Conservation (phyloP, 2,113 vertebrate species). For the Micronycteris hirsuta region DNA sequence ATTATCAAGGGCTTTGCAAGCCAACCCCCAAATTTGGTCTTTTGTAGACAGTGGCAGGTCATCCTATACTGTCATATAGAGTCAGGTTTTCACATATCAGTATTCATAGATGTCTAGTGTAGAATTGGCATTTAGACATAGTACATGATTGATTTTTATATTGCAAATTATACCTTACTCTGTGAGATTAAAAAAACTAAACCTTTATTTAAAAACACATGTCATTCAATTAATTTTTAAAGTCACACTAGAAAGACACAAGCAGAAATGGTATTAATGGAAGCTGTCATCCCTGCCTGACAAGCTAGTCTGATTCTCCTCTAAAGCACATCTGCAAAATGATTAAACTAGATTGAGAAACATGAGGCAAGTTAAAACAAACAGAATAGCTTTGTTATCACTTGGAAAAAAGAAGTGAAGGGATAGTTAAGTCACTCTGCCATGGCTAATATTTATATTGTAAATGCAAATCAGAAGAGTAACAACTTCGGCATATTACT, state of each 20-base stretch:
- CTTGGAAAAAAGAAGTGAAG: slow-evolving; percentile 53
- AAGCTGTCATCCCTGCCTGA: not conserved
- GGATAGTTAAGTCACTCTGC: not conserved
- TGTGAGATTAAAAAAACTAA: not conserved
- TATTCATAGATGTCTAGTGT: not conserved
- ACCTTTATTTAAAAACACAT: not conserved
- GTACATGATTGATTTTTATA: not conserved
- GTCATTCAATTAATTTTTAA: not conserved
- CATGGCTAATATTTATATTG: not conserved
- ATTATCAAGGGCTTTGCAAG: not conserved
- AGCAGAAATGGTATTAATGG: fast-evolving
- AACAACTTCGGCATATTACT: not conserved
- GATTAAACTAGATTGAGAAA: slow-evolving; percentile 63
- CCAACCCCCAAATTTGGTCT: not conserved
- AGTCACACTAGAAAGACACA: not conserved
- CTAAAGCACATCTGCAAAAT: slow-evolving; percentile 16
- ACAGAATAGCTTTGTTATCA: not conserved
- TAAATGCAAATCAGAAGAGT: not conserved
- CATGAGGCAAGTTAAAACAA: slow-evolving; percentile 66
- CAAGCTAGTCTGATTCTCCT: not conserved
- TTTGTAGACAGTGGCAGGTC: not conserved
- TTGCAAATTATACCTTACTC: not conserved
- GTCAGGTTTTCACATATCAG: not conserved
- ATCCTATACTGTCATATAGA: not conserved
- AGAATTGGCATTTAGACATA: not conserved